These are phyloP conservation scores for Pseudococcus viburni DNA, from an alignment of 2,888 invertebrate genomes.

Conservation along the genomic window DNA sequence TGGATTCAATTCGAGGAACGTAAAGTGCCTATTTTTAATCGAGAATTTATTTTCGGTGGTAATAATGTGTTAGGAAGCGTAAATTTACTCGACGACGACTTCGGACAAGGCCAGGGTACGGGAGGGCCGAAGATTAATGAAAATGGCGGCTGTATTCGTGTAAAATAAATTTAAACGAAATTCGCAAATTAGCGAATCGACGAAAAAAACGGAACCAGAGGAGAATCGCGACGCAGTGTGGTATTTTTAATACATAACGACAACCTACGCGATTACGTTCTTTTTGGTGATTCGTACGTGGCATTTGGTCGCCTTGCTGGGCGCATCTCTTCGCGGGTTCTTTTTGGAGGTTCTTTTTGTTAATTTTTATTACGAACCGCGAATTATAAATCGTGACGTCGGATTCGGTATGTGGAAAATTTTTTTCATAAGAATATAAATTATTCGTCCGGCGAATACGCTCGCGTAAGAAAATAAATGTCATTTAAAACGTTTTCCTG, in stretches of 20 bases:
- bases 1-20: no score
- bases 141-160: not conserved
- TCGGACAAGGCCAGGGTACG: not conserved
- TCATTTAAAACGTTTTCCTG: constrained; percentile 65
- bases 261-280: not conserved
- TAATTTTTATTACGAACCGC: constrained; percentile 31
- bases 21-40: no score
- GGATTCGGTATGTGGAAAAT: not conserved
- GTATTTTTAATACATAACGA: constrained; percentile 10
- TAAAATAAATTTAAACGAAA: constrained; percentile 23
- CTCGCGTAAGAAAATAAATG: constrained; percentile 58
- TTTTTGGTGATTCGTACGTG: not conserved
- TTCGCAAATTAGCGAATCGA: constrained; percentile 25
- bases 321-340: not conserved
- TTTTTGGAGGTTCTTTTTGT: not conserved
- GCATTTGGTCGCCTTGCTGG: not conserved
- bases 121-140: not conserved
- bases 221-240: not conserved
- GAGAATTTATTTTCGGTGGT: no score
- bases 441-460: constrained; percentile 37
- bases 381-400: constrained; percentile 20
- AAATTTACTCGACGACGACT: no score
- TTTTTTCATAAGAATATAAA: constrained; percentile 53
- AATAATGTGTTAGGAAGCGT: no score
- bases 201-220: not conserved